Conservation (phyloP, 30 jellyfish, hydroid and myxozoan species). For the Morbakka virulenta region DNA sequence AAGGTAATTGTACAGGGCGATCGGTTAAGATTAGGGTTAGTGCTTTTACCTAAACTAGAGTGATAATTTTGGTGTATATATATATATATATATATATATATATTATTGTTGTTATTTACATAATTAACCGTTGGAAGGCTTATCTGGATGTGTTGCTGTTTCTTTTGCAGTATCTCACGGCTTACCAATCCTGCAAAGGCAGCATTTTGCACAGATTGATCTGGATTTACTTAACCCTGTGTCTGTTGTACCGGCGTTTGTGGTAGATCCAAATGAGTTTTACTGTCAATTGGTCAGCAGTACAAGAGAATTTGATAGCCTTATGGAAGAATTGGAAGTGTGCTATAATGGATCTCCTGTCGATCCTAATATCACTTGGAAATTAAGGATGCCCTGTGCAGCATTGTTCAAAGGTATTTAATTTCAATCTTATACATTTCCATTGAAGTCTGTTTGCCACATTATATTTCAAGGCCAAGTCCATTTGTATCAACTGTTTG, state of each 20-base stretch:
- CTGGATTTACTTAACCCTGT: background rate
- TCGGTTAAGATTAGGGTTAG: too few relatives aligned
- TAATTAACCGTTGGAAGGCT: too few relatives aligned
- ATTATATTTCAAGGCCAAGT: too few relatives aligned
- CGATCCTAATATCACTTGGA: conserved; percentile 27
- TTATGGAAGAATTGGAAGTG: conserved; percentile 76
- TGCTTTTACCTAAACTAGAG: too few relatives aligned
- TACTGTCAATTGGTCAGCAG: conserved; percentile 81
- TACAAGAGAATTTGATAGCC: conserved; percentile 53
- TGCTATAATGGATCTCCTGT: conserved; percentile 28
- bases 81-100: too few relatives aligned
- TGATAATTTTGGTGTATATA: too few relatives aligned
- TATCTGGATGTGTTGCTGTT: too few relatives aligned
- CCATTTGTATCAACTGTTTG: too few relatives aligned
- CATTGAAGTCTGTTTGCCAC: too few relatives aligned
- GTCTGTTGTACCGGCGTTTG: conserved; percentile 67
- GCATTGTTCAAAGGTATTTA: conserved; percentile 84
- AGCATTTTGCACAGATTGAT: conserved; percentile 31
- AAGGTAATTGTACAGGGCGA: too few relatives aligned
- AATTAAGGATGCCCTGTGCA: conserved; percentile 78
- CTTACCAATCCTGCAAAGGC: background rate
- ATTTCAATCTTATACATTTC: too few relatives aligned
- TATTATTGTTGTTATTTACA: too few relatives aligned
- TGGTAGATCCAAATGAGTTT: conserved; percentile 56
- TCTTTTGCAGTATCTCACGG: conserved; percentile 34